phyloP scores from a whole-genome alignment of 2,113 vertebrate genomes.

The Falco punctatus region DNA sequence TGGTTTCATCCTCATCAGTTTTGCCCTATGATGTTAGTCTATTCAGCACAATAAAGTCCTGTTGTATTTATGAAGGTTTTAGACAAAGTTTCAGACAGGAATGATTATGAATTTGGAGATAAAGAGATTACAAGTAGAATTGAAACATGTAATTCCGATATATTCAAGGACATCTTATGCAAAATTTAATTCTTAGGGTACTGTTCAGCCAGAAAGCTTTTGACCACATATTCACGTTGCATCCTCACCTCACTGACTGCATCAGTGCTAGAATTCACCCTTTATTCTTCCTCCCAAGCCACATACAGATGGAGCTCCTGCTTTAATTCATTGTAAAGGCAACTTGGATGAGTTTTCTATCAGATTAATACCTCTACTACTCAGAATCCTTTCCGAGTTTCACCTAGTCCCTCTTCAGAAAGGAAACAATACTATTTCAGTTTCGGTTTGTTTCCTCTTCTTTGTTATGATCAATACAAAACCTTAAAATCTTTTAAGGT shows the following conservation, averaged over 20 bases:
- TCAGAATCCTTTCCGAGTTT: background rate
- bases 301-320: background rate
- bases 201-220: background rate
- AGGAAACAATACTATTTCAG: background rate
- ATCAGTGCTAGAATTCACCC: background rate
- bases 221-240: background rate
- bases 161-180: background rate
- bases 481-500: background rate
- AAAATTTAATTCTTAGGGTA: background rate
- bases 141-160: background rate
- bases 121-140: background rate
- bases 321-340: background rate
- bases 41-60: background rate
- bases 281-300: background rate
- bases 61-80: background rate
- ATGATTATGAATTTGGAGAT: background rate
- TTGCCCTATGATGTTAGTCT: background rate
- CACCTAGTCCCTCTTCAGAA: background rate
- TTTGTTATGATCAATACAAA: background rate
- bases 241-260: background rate
- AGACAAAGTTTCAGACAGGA: background rate
- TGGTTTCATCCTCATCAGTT: background rate
- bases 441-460: background rate
- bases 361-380: background rate
- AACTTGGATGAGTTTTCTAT: background rate